These are phyloP conservation scores for Sinocyclocheilus rhinocerous DNA, from an alignment of 2,113 vertebrate genomes.

Conservation along the genomic window DNA sequence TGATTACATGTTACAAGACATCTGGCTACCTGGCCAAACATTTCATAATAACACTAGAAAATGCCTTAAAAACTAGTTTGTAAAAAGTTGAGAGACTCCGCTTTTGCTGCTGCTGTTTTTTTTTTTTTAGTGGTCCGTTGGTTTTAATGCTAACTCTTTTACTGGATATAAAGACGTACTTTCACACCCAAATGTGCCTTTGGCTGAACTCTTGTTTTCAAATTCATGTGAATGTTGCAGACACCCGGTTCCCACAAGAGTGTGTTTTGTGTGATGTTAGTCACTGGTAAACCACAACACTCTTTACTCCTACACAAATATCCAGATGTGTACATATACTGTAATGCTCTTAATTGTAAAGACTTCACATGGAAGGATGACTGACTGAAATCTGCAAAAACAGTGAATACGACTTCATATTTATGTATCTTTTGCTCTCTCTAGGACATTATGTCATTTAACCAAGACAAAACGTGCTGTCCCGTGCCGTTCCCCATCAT, in stretches of 20 bases:
- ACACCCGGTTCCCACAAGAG: conserved; percentile 43
- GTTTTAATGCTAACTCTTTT: not conserved
- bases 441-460: conserved; percentile 89
- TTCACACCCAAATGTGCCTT: conserved; percentile 28
- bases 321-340: not conserved
- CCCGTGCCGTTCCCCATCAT: conserved; percentile 94
- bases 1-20: not conserved
- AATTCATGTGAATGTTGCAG: conserved; percentile 43
- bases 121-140: not conserved
- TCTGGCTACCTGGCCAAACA: not conserved
- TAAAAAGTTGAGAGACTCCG: not conserved
- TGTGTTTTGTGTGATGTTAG: conserved; percentile 15
- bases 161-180: not conserved
- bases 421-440: not conserved
- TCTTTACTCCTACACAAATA: not conserved
- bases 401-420: too few species aligned
- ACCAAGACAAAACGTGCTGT: conserved; percentile 61
- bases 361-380: not conserved
- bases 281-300: conserved; percentile 6
- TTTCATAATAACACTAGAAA: not conserved
- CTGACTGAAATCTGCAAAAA: not conserved
- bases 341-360: not conserved
- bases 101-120: not conserved
- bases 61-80: not conserved
- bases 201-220: conserved; percentile 51